phyloP scores from a whole-genome alignment of 2,888 invertebrate species.

The Thecophora atra region DNA sequence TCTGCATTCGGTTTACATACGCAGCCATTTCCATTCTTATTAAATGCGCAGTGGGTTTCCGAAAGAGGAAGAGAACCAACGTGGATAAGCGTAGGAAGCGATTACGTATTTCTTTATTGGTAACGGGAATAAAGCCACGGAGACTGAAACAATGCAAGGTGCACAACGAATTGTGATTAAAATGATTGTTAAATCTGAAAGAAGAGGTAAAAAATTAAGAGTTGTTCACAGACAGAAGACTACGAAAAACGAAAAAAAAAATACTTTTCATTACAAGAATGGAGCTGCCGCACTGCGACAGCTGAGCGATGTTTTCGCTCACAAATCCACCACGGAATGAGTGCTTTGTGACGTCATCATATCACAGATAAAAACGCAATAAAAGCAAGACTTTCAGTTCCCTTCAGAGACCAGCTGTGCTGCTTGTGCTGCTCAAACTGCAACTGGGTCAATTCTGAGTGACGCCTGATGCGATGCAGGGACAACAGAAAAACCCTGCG shows the following conservation, averaged over 20 bases:
- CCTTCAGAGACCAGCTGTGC: background rate
- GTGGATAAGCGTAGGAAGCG: background rate
- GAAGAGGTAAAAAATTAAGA: background rate
- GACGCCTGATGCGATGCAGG: background rate
- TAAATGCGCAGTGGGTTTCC: background rate
- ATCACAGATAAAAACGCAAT: background rate
- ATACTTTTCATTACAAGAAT: slow-evolving; percentile 8
- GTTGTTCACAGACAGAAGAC: background rate
- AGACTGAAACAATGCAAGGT: background rate
- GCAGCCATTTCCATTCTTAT: slow-evolving; percentile 2
- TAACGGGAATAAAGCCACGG: background rate
- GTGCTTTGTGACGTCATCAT: slow-evolving; percentile 8
- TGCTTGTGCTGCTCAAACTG: background rate
- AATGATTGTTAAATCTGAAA: background rate
- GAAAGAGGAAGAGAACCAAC: background rate
- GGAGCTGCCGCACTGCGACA: slow-evolving; percentile 8
- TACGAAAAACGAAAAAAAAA: background rate
- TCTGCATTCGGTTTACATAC: no score
- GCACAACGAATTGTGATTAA: slow-evolving; percentile 11
- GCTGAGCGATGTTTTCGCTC: slow-evolving; percentile 6
- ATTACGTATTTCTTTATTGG: background rate
- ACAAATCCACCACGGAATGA: background rate
- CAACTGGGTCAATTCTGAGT: slow-evolving; percentile 12
- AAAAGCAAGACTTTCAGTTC: background rate
- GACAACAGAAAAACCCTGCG: background rate